Evolutionary conservation across 2,888 invertebrate species (phyloP), one percentile per base, ranked within the genome.

Genomic region (Trissonchulus sp.): DNA sequence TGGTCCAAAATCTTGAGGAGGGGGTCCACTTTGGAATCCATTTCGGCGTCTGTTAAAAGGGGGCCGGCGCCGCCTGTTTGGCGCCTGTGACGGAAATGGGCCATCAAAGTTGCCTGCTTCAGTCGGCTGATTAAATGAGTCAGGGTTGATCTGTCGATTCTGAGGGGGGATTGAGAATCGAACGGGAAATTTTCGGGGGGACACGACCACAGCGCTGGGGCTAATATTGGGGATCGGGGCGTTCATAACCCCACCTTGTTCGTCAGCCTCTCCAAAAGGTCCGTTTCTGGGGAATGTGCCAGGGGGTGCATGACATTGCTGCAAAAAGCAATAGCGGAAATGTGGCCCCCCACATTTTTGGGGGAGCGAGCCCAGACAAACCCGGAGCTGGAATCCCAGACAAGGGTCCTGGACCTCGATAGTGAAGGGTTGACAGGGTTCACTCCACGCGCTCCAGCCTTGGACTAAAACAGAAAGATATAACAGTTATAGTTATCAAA

Each of bases 331-430:
- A 73, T 83, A 83, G 36, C 83, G 74, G 80, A 83, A 84, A 80
- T 82, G 83, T 28, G 83, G 84, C 34, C 84, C 83, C 72, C 80
- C 80, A 74, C 83, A 83, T 68, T 79, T 75, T 18, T 79, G 75
- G 2, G 83, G 82, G 73, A 36, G 34, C n/a, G 81, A 80, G 33
- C 83, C 84, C 34, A 83, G 78, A 75, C 83, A 83, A 77, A 82
- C 82, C 28, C 83, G 80, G 15, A 82, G 80, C 75, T 84, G 83
- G 76, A 84, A 83, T 18, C 83, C 83, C 75, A 83, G 71, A 35
- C 71, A 69, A 8, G 71, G 71, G 34, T 69, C 71, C 36, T 69
- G 36, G 36, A 69, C 34, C 23, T 34, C 35, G 34, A 69, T 33
- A 15, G 71, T 37, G 37, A 69, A 69, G n/a, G 71, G 71, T 35